phyloP scores from a whole-genome alignment of 1,140 invertebrate species.

The Scaptomyza hsui region DNA sequence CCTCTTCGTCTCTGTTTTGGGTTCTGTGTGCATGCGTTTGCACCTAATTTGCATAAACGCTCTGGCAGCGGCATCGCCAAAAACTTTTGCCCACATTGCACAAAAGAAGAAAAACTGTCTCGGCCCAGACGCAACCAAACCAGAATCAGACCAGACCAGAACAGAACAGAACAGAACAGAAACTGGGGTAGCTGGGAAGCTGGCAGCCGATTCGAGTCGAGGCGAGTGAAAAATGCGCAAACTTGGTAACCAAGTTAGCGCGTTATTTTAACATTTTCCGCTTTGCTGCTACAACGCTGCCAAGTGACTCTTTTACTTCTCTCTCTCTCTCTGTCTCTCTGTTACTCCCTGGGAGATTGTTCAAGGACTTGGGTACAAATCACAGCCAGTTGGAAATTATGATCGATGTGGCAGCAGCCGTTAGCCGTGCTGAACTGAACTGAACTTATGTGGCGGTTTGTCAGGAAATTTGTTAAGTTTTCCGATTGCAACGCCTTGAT shows the following conservation, averaged over 20 bases:
- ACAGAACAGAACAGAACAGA: not conserved
- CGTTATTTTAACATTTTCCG: conserved; percentile 82
- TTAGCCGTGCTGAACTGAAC: conserved; percentile 35
- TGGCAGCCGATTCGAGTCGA: conserved; percentile 46
- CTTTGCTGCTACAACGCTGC: conserved; percentile 58
- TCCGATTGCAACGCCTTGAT: conserved; percentile 54
- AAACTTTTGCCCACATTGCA: conserved; percentile 81
- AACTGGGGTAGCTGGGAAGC: conserved; percentile 15
- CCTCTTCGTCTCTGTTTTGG: conserved; percentile 7
- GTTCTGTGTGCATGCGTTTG: conserved; percentile 72
- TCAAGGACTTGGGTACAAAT: conserved; percentile 77
- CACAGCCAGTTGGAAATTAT: conserved; percentile 75
- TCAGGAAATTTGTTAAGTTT: conserved; percentile 78
- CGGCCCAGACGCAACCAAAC: conserved; percentile 5
- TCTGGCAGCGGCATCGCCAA: conserved; percentile 67
- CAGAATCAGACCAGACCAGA: not conserved
- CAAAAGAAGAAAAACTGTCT: conserved; percentile 61
- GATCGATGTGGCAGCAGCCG: conserved; percentile 68
- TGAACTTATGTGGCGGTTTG: conserved; percentile 66
- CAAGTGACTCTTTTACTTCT: not conserved
- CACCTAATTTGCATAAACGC: conserved; percentile 80
- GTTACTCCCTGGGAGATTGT: conserved; percentile 21
- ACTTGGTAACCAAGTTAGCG: conserved; percentile 82
- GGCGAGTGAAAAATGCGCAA: conserved; percentile 80
- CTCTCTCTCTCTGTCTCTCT: not conserved